Percentiles rank a stretch among this genome's conserved stretches.
Conservation (phyloP, 2,888 invertebrate genomes). For the Magallana nippona region DNA sequence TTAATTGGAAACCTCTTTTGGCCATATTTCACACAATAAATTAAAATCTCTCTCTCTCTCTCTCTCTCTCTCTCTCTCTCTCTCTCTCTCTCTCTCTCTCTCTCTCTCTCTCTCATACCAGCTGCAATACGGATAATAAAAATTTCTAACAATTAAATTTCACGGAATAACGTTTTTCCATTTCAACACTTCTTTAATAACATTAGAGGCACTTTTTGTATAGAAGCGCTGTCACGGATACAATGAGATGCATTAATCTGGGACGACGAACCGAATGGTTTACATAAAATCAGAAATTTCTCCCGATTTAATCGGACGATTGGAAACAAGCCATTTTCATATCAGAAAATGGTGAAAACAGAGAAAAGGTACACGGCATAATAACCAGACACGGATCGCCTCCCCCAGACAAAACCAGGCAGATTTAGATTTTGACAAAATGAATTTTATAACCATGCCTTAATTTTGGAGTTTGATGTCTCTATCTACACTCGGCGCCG, state of each 20-base stretch:
- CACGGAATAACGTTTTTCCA: slow-evolving; percentile 15
- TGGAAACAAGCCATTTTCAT: neutral
- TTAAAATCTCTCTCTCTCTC: slow-evolving; percentile 24
- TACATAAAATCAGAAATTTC: slow-evolving; percentile 27
- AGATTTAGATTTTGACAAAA: slow-evolving; percentile 18
- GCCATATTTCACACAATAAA: neutral
- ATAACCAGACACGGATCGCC: neutral
- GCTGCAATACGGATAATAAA: slow-evolving; percentile 3
- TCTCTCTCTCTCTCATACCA: neutral
- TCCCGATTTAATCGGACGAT: slow-evolving; percentile 16
- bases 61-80: slow-evolving; percentile 22
- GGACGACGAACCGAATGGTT: slow-evolving; percentile 12
- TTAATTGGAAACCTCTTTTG: slow-evolving; percentile 14
- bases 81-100: slow-evolving; percentile 15
- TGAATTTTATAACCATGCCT: slow-evolving; percentile 1
- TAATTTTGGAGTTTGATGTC: slow-evolving; percentile 24
- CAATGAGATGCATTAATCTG: neutral
- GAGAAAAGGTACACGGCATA: slow-evolving; percentile 22
- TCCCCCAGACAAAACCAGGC: neutral
- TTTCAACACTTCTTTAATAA: neutral
- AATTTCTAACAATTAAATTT: neutral
- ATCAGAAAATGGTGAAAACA: slow-evolving; percentile 16
- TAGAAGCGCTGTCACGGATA: slow-evolving; percentile 3
- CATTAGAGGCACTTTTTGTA: neutral
- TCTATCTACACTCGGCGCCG: neutral